Conservation (phyloP, 2,113 vertebrate genomes). For the Ammodytes marinus region DNA sequence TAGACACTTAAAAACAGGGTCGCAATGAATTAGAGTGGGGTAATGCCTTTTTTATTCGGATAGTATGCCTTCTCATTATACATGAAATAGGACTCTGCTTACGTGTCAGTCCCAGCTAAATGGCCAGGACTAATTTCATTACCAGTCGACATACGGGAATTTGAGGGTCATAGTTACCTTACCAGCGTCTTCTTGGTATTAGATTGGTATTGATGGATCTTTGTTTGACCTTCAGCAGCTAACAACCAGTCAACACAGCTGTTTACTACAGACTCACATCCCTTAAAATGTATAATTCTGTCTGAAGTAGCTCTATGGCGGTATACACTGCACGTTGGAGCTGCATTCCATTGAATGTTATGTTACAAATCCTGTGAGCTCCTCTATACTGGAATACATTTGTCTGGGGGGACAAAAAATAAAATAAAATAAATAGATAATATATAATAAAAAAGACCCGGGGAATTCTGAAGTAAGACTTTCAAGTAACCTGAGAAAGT, state of each 20-base stretch:
- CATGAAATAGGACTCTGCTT: constrained; percentile 5
- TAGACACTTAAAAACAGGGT: constrained; percentile 36
- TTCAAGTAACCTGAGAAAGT: constrained; percentile 20
- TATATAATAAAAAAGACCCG: neutral
- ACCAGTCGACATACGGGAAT: constrained; percentile 34
- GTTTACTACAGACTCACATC: constrained; percentile 3
- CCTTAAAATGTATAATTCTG: constrained; percentile 31
- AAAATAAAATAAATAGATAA: neutral
- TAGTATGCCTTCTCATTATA: constrained; percentile 48
- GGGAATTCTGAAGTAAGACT: constrained; percentile 10
- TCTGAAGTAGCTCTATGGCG: constrained; percentile 1
- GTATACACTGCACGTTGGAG: constrained; percentile 21
- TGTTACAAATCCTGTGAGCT: constrained; percentile 46
- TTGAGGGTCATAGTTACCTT: constrained; percentile 19
- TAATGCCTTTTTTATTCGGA: constrained; percentile 28
- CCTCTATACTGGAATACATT: constrained; percentile 27
- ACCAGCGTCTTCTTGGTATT: neutral
- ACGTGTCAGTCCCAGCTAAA: constrained; percentile 14
- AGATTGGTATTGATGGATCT: constrained; percentile 1
- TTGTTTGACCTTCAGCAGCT: constrained; percentile 39
- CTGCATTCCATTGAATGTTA: constrained; percentile 42
- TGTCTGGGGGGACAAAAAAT: neutral
- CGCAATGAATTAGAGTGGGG: constrained; percentile 29
- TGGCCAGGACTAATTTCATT: constrained; percentile 29
- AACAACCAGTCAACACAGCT: constrained; percentile 2